These are phyloP conservation scores for Agriopis aurantiaria DNA, from an alignment of 2,888 invertebrate genomes.

Conservation along the genomic window DNA sequence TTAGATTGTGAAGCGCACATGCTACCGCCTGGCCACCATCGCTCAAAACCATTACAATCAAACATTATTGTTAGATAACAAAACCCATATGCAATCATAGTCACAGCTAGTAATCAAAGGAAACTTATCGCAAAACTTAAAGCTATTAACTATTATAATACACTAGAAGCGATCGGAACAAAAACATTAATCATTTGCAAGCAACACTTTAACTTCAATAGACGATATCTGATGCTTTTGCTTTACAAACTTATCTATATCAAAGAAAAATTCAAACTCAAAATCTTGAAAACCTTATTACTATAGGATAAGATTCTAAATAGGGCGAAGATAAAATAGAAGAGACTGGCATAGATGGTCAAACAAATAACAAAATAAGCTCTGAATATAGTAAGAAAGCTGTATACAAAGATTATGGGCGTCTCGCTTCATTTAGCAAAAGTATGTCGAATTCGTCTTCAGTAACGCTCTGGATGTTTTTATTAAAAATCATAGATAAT, in stretches of 20 bases:
- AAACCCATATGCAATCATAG: not conserved
- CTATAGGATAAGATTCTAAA: constrained; percentile 49
- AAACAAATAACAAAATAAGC: constrained; percentile 62
- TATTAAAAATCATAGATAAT: constrained; percentile 66
- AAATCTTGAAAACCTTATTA: constrained; percentile 17
- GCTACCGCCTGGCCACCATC: no score
- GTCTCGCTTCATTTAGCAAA: constrained; percentile 84
- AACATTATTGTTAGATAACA: not conserved
- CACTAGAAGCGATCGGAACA: constrained; percentile 60
- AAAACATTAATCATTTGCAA: constrained; percentile 73
- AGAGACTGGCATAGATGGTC: constrained; percentile 48
- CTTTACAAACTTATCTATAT: constrained; percentile 40
- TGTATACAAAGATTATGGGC: constrained; percentile 61
- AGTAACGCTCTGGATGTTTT: constrained; percentile 71
- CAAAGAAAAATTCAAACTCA: not conserved
- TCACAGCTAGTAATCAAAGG: constrained; percentile 32
- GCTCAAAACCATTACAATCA: no score
- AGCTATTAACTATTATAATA: constrained; percentile 44
- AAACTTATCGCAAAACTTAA: constrained; percentile 2
- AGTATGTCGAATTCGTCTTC: constrained; percentile 82
- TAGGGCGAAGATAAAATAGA: constrained; percentile 21
- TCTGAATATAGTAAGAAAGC: constrained; percentile 62
- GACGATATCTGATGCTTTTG: constrained; percentile 65
- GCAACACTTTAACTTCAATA: constrained; percentile 69
- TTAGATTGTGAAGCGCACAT: no score